Base-by-base conservation (phyloP, 2,113 vertebrate genomes). In the Protomyctophum bolini region DNA sequence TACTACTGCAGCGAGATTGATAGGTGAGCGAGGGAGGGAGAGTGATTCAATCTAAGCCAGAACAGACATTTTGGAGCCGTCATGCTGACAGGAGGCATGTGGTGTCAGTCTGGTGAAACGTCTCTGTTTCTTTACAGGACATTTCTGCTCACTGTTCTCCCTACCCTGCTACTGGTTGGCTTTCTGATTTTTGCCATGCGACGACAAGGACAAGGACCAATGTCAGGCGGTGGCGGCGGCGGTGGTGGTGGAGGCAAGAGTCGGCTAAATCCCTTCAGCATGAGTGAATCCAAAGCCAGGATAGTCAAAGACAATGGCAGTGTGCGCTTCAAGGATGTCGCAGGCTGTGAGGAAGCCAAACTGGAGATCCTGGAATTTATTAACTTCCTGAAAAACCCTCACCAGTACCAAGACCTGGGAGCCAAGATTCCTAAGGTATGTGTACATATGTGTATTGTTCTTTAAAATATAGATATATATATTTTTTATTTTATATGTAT, bases 321-420 rank as follows among this genome's bases (percentile, higher is more conserved):
- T 0, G 73, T 91, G 14, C 64, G 73, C 41, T 92, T 91, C 72
- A 83, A 78, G 15, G 91, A 89, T 4, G 89, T 89, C 46, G 91
- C 85, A 0, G 89, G 91, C 66, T 92, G 90, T 0, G 89, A 92
- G 69, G 92, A 92, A 52, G 90, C 90, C 52, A 92, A 87, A 46
- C 29, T 91, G 68, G 92, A 93, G 75, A 89, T 90, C 41, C 84
- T 88, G 82, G 90, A 91, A 62, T 91, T 92, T 68, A 90, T 92
- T 41, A 91, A 91, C 79, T 91, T 92, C 63, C 77, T 92, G 57
- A 92, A 91, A 63, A 92, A 89, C 41, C 92, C 89, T 12, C 90
- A 87, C 67, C 87, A 92, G 14, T 92, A 89, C 77, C 86, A 88
- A 59, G 86, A 91, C 29, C 82, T 92, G 2, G 90, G 92, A 15